Evolutionary conservation across 2,888 invertebrate genomes (phyloP).

Genomic region (Drosophila neotestacea): DNA sequence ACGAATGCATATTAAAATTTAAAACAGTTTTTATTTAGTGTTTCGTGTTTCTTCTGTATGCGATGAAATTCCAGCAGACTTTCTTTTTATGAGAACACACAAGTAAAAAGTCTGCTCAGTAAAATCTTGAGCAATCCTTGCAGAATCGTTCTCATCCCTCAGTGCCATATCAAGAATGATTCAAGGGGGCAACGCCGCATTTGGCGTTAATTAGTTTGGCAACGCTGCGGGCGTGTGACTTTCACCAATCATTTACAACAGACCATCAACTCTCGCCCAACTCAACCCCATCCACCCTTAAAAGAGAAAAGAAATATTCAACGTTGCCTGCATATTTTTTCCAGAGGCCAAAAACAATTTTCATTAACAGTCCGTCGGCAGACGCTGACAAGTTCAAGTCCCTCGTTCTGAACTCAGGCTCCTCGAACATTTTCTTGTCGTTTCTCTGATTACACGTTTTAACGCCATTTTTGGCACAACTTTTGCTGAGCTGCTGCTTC

Average conservation of each 20-base stretch:
- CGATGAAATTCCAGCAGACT: not conserved
- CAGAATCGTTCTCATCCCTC: constrained; percentile 1
- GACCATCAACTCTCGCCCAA: constrained; percentile 27
- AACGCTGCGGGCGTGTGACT: constrained; percentile 72
- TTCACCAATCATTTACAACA: constrained; percentile 69
- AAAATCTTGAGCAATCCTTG: constrained; percentile 19
- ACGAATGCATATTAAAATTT: no score
- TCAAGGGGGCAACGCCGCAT: constrained; percentile 53
- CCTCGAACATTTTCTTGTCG: constrained; percentile 52
- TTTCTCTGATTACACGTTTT: constrained; percentile 74
- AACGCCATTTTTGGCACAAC: constrained; percentile 73
- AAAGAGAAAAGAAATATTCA: constrained; percentile 9
- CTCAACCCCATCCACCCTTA: not conserved
- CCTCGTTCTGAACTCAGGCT: constrained; percentile 23
- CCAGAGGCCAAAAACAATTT: constrained; percentile 63
- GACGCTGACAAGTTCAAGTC: constrained; percentile 63
- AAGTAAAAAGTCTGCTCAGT: constrained; percentile 6
- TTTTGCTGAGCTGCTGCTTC: constrained; percentile 49
- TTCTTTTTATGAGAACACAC: not conserved
- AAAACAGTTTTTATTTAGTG: not conserved
- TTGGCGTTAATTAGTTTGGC: constrained; percentile 78
- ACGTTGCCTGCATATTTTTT: constrained; percentile 38
- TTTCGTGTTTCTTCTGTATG: not conserved
- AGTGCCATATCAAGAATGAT: constrained; percentile 3
- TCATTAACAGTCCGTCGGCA: constrained; percentile 71